A percentile compares a stretch with the other conserved stretches of the same genome.
Evolutionary conservation across 2,797 vertebrate genomes (phyloP).

Genomic region (Hydrocynus forskahlii): DNA sequence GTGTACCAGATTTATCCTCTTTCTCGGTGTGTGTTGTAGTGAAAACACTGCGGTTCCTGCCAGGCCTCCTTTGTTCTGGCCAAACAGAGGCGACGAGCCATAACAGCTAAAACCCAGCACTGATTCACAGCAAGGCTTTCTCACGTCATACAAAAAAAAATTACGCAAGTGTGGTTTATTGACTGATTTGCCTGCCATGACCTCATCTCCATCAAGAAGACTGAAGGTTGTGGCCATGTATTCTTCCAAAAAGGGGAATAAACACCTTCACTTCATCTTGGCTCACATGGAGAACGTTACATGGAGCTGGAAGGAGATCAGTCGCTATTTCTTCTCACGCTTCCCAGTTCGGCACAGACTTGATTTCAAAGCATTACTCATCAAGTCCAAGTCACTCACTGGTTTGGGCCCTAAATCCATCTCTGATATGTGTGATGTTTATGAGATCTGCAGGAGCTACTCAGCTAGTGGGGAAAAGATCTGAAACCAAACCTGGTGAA

Average conservation of each 20-base stretch:
- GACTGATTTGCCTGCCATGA: constrained; percentile 23
- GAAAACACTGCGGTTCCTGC: constrained; percentile 7
- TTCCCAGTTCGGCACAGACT: not conserved
- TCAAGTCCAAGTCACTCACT: too few species aligned
- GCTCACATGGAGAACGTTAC: not conserved
- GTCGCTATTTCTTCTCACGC: not conserved
- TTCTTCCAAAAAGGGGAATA: not conserved
- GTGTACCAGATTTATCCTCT: not conserved
- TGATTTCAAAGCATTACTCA: too few species aligned
- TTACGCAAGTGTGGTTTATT: not conserved
- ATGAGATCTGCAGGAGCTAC: too few species aligned
- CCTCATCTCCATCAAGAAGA: constrained; percentile 4
- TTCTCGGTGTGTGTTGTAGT: not conserved
- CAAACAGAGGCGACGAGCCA: constrained; percentile 41
- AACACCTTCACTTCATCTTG: not conserved
- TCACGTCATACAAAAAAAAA: not conserved
- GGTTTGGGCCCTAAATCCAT: too few species aligned
- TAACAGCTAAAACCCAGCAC: constrained; percentile 8
- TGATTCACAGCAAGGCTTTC: constrained; percentile 12
- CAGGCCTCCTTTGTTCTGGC: constrained; percentile 25
- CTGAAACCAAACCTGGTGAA: too few species aligned
- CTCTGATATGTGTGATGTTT: too few species aligned
- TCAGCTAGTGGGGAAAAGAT: too few species aligned
- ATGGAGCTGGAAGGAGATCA: constrained; percentile 16
- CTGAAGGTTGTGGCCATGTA: not conserved